phyloP scores from a whole-genome alignment of 2,888 invertebrate species.

The Drosophila bunnanda region DNA sequence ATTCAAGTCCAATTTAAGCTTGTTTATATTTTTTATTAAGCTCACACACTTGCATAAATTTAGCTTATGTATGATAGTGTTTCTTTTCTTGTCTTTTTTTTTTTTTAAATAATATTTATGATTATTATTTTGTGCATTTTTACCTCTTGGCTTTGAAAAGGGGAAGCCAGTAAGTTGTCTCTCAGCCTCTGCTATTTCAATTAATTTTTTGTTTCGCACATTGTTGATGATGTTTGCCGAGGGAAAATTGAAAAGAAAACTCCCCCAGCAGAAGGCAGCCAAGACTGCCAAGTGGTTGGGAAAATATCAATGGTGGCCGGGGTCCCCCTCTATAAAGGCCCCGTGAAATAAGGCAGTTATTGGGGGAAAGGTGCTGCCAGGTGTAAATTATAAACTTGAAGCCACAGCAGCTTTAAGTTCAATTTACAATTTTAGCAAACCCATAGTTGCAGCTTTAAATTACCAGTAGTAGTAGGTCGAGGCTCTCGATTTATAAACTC shows the following conservation, averaged over 20 bases:
- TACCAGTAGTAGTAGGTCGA: no score
- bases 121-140: constrained; percentile 43
- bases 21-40: not conserved
- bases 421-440: not conserved
- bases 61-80: constrained; percentile 17
- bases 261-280: constrained; percentile 12
- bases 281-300: constrained; percentile 6
- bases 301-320: constrained; percentile 13
- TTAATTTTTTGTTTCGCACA: constrained; percentile 61
- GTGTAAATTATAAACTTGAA: not conserved
- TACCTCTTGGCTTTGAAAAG: constrained; percentile 4
- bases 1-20: not conserved
- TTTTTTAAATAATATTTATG: constrained; percentile 36
- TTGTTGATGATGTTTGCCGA: constrained; percentile 58
- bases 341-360: constrained; percentile 3
- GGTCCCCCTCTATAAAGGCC: not conserved
- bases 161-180: constrained; percentile 36
- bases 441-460: not conserved
- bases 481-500: constrained; percentile 22
- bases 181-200: constrained; percentile 62
- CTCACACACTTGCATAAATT: constrained; percentile 7
- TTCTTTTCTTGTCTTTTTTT: not conserved
- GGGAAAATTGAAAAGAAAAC: constrained; percentile 54
- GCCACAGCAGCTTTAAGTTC: not conserved
- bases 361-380: not conserved